Conservation (phyloP, 2,797 vertebrate species). For the Eulemur coronatus region DNA sequence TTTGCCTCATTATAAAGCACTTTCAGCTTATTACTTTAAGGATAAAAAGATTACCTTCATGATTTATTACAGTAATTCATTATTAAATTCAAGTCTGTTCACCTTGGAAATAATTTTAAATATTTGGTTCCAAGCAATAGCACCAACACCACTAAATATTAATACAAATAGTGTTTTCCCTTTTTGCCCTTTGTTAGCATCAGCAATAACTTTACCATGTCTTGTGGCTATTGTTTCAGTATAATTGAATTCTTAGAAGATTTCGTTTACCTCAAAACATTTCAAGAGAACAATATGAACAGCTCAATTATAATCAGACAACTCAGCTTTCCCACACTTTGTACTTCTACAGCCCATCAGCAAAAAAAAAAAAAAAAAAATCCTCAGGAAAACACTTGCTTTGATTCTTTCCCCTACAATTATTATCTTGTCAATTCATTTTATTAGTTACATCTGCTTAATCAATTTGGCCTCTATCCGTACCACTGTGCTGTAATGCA, state of each 20-base stretch:
- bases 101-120: conserved; percentile 24
- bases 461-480: not conserved
- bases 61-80: not conserved
- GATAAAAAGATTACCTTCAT: conserved; percentile 5
- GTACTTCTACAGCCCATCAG: not conserved
- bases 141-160: conserved; percentile 5
- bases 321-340: not conserved
- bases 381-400: not conserved
- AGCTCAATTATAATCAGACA: conserved; percentile 65
- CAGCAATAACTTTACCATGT: conserved; percentile 51
- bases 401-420: not conserved
- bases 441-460: conserved; percentile 1
- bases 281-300: conserved; percentile 56
- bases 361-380: not conserved
- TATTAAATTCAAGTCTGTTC: not conserved
- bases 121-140: conserved; percentile 32
- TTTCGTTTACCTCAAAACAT: conserved; percentile 64
- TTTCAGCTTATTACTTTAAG: conserved; percentile 1
- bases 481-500: not conserved
- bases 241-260: conserved; percentile 70
- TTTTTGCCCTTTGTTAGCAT: conserved; percentile 24
- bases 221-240: conserved; percentile 64
- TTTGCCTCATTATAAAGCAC: not conserved
- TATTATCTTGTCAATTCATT: not conserved
- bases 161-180: not conserved